phyloP scores from a whole-genome alignment of 2,113 vertebrate species.

The Arizona elegans region DNA sequence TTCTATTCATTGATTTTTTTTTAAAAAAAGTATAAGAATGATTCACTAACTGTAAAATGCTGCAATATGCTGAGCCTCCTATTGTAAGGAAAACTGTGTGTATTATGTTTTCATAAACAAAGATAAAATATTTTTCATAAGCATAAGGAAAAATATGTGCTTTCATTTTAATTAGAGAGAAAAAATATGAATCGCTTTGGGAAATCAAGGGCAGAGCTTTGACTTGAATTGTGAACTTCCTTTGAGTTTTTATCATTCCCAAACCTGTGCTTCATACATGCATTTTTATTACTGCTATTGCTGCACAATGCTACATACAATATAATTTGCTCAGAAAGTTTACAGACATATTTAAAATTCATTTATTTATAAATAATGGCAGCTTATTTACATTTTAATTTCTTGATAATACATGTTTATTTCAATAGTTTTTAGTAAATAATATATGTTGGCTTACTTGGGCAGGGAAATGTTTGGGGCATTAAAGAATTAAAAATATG shows the following conservation, averaged over 20 bases:
- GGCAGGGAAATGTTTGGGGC: neutral
- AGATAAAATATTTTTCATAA: neutral
- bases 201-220: neutral
- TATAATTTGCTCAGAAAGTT: neutral
- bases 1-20: neutral
- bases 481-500: neutral
- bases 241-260: neutral
- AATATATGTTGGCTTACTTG: neutral
- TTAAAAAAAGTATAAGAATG: constrained; percentile 8
- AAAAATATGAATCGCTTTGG: neutral
- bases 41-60: neutral
- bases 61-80: neutral
- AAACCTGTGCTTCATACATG: neutral
- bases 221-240: neutral
- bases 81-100: neutral
- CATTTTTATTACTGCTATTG: neutral
- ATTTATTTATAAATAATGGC: neutral
- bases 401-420: neutral
- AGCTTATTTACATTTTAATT: neutral
- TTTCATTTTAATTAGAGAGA: constrained; percentile 2
- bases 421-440: neutral
- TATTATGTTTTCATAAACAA: constrained; percentile 1
- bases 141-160: neutral
- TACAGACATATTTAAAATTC: neutral
- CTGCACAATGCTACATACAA: neutral